A percentile compares a stretch with the other conserved stretches of the same genome.
These are phyloP conservation scores for Eulemur albifrons DNA, from an alignment of 2,797 vertebrate genomes.

Conservation along the genomic window DNA sequence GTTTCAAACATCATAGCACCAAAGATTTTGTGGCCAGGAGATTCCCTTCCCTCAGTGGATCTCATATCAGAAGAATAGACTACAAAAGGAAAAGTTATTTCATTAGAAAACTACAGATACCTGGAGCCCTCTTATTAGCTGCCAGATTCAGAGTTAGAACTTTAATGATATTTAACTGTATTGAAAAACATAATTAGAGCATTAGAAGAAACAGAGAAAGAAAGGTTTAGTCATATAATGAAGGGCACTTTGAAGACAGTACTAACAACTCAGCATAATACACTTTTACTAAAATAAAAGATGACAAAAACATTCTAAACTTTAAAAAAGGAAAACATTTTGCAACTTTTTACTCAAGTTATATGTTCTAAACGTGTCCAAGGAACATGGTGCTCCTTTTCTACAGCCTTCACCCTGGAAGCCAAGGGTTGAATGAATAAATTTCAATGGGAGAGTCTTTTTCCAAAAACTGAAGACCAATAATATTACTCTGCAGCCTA, in stretches of 20 bases:
- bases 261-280: conserved; percentile 29
- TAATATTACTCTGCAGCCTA: background rate
- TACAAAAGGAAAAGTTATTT: background rate
- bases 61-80: conserved; percentile 50
- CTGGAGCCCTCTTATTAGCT: conserved; percentile 45
- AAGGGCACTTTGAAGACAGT: conserved; percentile 44
- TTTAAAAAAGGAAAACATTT: conserved; percentile 42
- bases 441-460: background rate
- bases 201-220: conserved; percentile 57
- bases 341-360: conserved; percentile 27
- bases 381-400: background rate
- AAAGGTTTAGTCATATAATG: conserved; percentile 54
- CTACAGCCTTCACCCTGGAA: background rate
- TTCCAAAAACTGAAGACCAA: background rate
- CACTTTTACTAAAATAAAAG: conserved; percentile 13
- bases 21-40: conserved; percentile 37
- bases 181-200: conserved; percentile 47
- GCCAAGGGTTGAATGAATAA: background rate
- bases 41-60: conserved; percentile 67
- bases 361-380: background rate
- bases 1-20: conserved; percentile 69
- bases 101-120: conserved; percentile 19
- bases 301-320: background rate
- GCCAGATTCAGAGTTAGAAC: conserved; percentile 50
- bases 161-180: conserved; percentile 31